phyloP scores from a whole-genome alignment of 2,888 invertebrate species.

The Melanostoma mellinum region DNA sequence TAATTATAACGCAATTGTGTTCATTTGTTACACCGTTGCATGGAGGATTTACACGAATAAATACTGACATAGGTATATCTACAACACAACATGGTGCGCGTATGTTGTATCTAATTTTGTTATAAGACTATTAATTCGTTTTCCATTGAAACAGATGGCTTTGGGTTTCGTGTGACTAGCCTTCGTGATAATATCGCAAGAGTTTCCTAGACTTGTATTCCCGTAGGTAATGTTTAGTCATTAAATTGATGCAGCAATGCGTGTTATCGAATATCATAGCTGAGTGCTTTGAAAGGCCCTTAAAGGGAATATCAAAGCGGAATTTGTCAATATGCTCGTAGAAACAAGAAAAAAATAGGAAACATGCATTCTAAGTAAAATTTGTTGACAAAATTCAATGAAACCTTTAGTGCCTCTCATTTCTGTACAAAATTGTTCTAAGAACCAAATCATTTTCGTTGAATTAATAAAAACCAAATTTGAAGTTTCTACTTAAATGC shows the following conservation, averaged over 20 bases:
- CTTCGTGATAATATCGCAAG: slow-evolving; percentile 11
- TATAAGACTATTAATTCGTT: slow-evolving; percentile 32
- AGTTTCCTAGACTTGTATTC: slow-evolving; percentile 1
- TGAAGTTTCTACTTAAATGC: too few species aligned
- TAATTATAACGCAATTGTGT: slow-evolving; percentile 43
- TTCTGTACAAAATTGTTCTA: too few species aligned
- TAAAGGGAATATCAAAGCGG: too few species aligned
- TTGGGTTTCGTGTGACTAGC: slow-evolving; percentile 36
- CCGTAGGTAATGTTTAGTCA: slow-evolving; percentile 7
- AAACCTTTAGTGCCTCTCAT: too few species aligned
- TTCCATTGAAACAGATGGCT: slow-evolving; percentile 17
- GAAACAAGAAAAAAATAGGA: too few species aligned
- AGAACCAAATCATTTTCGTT: too few species aligned
- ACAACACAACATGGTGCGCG: neutral
- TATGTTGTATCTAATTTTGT: slow-evolving; percentile 1
- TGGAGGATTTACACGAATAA: slow-evolving; percentile 1
- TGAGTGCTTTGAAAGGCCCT: slow-evolving; percentile 1
- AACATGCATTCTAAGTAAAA: too few species aligned
- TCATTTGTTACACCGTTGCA: slow-evolving; percentile 33
- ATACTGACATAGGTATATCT: neutral
- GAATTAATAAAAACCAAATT: too few species aligned
- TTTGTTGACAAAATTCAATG: too few species aligned
- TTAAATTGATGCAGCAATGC: slow-evolving; percentile 52
- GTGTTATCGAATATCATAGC: slow-evolving; percentile 38
- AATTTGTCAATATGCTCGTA: too few species aligned